Conservation (phyloP, 1,140 invertebrate species). For the Ladona fulva region DNA sequence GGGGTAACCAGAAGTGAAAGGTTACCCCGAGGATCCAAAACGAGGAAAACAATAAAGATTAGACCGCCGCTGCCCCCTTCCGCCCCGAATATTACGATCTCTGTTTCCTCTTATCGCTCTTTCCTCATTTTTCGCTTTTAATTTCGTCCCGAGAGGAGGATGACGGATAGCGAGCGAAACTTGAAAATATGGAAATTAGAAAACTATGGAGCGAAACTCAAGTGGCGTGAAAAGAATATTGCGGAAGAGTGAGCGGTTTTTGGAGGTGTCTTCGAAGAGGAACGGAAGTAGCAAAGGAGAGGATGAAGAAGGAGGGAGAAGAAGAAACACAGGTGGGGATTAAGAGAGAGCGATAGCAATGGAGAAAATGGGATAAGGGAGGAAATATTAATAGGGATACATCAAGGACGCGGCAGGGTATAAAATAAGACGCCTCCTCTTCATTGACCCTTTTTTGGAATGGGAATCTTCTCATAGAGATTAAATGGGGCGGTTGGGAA, state of each 20-base stretch:
- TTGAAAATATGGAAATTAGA: slow-evolving; percentile 3
- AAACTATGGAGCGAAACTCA: background rate
- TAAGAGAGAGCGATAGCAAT: background rate
- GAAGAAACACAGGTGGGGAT: background rate
- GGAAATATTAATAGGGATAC: slow-evolving; percentile 10
- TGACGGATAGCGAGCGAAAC: background rate
- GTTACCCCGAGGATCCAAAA: background rate
- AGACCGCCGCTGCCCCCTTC: background rate
- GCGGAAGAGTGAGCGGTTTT: background rate
- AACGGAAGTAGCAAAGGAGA: background rate
- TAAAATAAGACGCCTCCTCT: background rate
- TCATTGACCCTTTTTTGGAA: background rate
- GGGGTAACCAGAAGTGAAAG: background rate
- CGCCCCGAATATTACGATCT: too few species aligned
- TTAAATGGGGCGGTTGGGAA: background rate
- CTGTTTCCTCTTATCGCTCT: background rate
- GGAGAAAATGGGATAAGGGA: background rate
- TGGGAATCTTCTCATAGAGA: background rate
- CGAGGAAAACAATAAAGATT: background rate
- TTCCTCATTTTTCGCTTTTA: background rate
- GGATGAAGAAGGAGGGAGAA: background rate
- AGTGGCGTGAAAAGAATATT: background rate
- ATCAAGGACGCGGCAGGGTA: slow-evolving; percentile 6
- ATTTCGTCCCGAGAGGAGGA: background rate
- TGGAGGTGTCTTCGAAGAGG: too few species aligned